phyloP scores from a whole-genome alignment of 1,140 invertebrate genomes.

The Araneus ventricosus region DNA sequence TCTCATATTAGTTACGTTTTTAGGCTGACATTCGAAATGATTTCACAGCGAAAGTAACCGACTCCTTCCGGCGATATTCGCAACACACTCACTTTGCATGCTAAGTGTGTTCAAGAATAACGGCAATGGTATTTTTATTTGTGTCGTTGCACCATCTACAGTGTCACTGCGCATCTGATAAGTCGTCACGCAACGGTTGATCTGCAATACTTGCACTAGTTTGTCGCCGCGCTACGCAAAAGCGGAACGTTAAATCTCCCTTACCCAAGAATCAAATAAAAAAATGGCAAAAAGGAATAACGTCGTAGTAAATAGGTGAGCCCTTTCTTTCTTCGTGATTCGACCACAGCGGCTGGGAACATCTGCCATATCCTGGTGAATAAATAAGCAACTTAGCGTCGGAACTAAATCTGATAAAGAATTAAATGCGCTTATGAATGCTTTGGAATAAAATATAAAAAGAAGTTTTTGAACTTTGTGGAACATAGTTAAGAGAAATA shows the following conservation, averaged over 20 bases:
- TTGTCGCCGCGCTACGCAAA: conserved; percentile 6
- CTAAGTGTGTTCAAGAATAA: not conserved
- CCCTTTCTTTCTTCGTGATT: conserved; percentile 31
- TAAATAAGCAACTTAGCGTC: conserved; percentile 45
- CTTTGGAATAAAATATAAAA: too few relatives aligned
- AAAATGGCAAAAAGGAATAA: not conserved
- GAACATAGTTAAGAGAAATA: not conserved
- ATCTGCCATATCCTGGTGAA: conserved; percentile 60
- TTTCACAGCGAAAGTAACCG: not conserved
- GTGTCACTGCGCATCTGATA: not conserved
- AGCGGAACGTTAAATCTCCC: conserved; percentile 22
- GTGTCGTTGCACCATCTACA: not conserved
- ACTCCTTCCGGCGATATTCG: not conserved
- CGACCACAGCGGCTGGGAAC: conserved; percentile 20
- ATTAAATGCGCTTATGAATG: conserved; percentile 50
- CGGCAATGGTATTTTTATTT: not conserved
- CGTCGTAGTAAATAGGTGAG: conserved; percentile 52
- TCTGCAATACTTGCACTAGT: conserved; percentile 29
- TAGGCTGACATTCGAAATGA: not conserved
- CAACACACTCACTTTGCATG: not conserved
- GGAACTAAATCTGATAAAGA: conserved; percentile 42
- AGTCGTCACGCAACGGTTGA: conserved; percentile 34
- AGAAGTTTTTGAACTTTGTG: not conserved
- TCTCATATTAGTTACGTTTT: not conserved
- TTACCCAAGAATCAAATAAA: too few relatives aligned